Conservation (phyloP, 2,888 invertebrate genomes). For the Ophion obscuratus region DNA sequence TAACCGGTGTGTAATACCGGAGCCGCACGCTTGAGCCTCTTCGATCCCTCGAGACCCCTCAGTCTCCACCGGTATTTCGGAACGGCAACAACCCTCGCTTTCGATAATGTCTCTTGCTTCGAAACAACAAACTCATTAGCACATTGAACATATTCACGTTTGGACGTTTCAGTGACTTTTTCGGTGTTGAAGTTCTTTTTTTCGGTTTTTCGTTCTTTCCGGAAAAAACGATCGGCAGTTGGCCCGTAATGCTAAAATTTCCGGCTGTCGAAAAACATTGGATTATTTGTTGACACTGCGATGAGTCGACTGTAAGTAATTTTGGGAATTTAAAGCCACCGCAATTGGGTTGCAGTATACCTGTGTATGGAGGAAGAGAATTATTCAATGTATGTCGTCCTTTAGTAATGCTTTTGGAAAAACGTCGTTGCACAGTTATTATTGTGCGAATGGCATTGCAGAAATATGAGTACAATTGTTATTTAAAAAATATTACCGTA, state of each 20-base stretch:
- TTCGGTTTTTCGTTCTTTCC: slow-evolving; percentile 1
- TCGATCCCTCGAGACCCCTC: slow-evolving; percentile 67
- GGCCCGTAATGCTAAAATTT: slow-evolving; percentile 55
- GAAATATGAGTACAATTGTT: no score
- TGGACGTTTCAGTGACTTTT: background rate
- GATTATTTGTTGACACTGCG: slow-evolving; percentile 44
- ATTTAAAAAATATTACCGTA: no score
- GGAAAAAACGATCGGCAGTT: slow-evolving; percentile 3
- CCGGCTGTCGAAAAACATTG: slow-evolving; percentile 37
- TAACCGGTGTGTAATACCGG: slow-evolving; percentile 68
- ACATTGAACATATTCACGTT: background rate
- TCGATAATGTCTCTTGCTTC: slow-evolving; percentile 13
- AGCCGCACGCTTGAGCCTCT: slow-evolving; percentile 52
- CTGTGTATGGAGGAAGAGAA: no score
- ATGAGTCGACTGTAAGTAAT: slow-evolving; percentile 60
- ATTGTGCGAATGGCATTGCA: no score
- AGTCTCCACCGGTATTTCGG: slow-evolving; percentile 76
- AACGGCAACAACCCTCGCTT: slow-evolving; percentile 68
- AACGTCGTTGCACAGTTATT: no score
- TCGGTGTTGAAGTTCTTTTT: background rate
- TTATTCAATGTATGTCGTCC: no score
- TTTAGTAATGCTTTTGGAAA: no score
- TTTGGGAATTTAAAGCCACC: background rate
- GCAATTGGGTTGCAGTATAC: no score
- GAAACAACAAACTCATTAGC: slow-evolving; percentile 10